These are phyloP conservation scores for Amphipyra tragopoginis DNA, from an alignment of 2,888 invertebrate species.

Conservation along the genomic window DNA sequence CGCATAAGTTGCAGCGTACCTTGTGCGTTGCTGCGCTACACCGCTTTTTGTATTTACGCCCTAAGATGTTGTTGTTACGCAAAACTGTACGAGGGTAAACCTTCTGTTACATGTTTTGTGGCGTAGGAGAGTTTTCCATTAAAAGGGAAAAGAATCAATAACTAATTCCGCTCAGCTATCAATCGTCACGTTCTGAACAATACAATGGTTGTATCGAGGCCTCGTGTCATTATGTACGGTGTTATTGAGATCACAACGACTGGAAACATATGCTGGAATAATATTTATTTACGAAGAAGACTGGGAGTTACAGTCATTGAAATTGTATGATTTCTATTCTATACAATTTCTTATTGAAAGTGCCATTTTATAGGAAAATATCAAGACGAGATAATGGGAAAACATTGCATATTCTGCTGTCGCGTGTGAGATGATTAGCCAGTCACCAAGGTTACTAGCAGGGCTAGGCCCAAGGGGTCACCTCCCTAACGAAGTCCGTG, in stretches of 20 bases:
- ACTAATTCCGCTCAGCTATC: conserved; percentile 43
- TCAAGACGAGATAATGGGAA: too few relatives aligned
- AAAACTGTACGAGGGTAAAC: not conserved
- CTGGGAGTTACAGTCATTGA: not conserved
- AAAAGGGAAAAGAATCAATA: conserved; percentile 39
- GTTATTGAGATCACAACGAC: conserved; percentile 4
- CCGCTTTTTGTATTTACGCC: too few relatives aligned
- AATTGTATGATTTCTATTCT: too few relatives aligned
- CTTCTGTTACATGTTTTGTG: conserved; percentile 7
- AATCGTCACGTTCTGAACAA: conserved; percentile 51
- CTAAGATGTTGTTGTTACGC: not conserved
- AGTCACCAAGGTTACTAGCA: too few relatives aligned
- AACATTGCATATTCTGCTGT: too few relatives aligned
- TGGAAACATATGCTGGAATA: not conserved
- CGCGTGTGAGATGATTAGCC: too few relatives aligned
- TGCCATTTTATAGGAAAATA: too few relatives aligned
- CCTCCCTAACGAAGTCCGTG: too few relatives aligned
- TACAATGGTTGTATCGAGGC: conserved; percentile 5
- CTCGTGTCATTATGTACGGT: not conserved
- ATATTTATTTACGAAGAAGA: not conserved
- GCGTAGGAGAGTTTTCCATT: conserved; percentile 17
- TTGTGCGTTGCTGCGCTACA: too few relatives aligned
- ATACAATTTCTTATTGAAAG: too few relatives aligned
- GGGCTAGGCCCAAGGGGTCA: too few relatives aligned
- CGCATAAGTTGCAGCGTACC: too few relatives aligned